These are phyloP conservation scores for Troides oblongomaculatus DNA, from an alignment of 2,888 invertebrate species.

Conservation along the genomic window DNA sequence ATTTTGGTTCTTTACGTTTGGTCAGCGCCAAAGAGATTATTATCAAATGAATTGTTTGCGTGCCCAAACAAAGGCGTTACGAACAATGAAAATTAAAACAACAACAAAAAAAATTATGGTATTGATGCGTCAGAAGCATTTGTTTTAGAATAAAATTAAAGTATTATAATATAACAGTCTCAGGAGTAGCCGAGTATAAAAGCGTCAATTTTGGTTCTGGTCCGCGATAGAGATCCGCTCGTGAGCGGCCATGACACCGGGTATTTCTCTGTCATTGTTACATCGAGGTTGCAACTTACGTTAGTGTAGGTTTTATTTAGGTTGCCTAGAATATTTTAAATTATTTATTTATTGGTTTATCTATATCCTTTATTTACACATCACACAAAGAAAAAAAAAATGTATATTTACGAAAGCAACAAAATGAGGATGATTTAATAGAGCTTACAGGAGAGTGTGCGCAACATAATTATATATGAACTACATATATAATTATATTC, in stretches of 20 bases:
- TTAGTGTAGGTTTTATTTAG: slow-evolving; percentile 15
- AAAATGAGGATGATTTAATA: too few relatives aligned
- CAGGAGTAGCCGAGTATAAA: slow-evolving; percentile 15
- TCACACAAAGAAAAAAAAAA: too few relatives aligned
- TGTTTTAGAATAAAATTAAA: slow-evolving; percentile 6
- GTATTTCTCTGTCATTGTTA: slow-evolving; percentile 25
- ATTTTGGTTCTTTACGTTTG: too few relatives aligned
- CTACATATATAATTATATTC: too few relatives aligned
- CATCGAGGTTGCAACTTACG: slow-evolving; percentile 1
- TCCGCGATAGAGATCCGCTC: slow-evolving; percentile 14
- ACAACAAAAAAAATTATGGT: not conserved
- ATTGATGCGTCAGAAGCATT: not conserved
- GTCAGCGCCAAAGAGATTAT: not conserved
- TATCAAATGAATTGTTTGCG: not conserved
- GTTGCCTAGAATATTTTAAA: slow-evolving; percentile 6
- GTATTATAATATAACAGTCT: not conserved
- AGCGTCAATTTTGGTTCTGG: slow-evolving; percentile 20
- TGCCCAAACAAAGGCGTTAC: not conserved
- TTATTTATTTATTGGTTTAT: too few relatives aligned
- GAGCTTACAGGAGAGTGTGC: too few relatives aligned
- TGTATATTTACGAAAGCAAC: too few relatives aligned
- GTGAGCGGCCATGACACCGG: slow-evolving; percentile 24
- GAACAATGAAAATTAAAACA: not conserved
- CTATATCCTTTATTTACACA: too few relatives aligned
- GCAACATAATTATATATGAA: too few relatives aligned